phyloP scores from a whole-genome alignment of 2,888 invertebrate genomes.

The Merodon equestris region DNA sequence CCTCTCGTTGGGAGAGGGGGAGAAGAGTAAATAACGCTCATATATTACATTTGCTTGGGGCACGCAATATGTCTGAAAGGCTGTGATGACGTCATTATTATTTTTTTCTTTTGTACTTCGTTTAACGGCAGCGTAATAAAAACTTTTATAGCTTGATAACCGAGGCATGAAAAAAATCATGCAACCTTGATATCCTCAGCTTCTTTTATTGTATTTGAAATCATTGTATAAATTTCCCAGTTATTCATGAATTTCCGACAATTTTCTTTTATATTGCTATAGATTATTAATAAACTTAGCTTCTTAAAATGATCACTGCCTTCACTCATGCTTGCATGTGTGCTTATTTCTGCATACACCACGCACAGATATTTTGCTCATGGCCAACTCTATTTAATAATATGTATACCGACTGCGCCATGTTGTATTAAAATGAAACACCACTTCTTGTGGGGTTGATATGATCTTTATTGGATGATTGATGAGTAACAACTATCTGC shows the following conservation, averaged over 20 bases:
- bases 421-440: too few relatives aligned
- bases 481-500: too few relatives aligned
- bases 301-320: not conserved
- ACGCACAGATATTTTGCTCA: too few relatives aligned
- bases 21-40: too few relatives aligned
- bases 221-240: conserved; percentile 29
- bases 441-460: too few relatives aligned
- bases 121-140: conserved; percentile 15
- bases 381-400: too few relatives aligned
- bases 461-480: too few relatives aligned
- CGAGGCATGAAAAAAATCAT: conserved; percentile 24
- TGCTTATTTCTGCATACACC: too few relatives aligned
- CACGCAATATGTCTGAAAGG: conserved; percentile 35
- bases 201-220: conserved; percentile 17
- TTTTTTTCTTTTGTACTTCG: conserved; percentile 24
- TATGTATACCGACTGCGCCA: too few relatives aligned
- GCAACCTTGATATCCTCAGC: conserved; percentile 13
- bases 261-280: conserved; percentile 26
- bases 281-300: conserved; percentile 2
- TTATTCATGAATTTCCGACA: conserved; percentile 30
- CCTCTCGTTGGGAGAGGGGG: conserved; percentile 29
- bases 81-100: conserved; percentile 21
- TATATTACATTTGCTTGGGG: conserved; percentile 37
- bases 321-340: not conserved
- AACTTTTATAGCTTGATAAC: conserved; percentile 20